A percentile compares a stretch with the other conserved stretches of the same genome.
These are phyloP conservation scores for Picathartes gymnocephalus DNA, from an alignment of 2,113 vertebrate genomes.

Conservation along the genomic window DNA sequence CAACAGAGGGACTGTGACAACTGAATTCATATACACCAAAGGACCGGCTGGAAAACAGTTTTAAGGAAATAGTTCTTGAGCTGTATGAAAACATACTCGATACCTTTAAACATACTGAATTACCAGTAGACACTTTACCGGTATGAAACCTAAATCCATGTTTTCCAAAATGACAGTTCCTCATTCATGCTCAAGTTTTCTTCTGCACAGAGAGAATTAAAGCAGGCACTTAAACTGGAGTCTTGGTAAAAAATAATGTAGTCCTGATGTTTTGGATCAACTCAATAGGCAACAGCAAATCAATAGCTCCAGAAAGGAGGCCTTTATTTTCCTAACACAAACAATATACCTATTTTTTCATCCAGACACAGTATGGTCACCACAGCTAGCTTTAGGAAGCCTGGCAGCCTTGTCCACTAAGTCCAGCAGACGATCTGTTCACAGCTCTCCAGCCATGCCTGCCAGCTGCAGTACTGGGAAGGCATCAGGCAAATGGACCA, in stretches of 20 bases:
- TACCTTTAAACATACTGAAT: background rate
- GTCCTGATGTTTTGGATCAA: background rate
- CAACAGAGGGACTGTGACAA: background rate
- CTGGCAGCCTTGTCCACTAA: background rate
- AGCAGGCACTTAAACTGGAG: background rate
- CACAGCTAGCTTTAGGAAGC: background rate
- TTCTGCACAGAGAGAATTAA: background rate
- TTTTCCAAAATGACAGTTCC: background rate
- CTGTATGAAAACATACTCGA: background rate
- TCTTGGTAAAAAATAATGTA: background rate
- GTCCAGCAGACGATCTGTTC: background rate
- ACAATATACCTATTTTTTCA: background rate
- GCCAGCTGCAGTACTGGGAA: background rate
- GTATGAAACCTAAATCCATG: background rate
- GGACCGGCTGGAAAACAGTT: background rate
- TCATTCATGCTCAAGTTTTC: background rate
- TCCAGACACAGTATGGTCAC: background rate
- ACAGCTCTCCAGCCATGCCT: background rate
- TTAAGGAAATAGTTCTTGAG: background rate
- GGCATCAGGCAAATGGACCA: background rate
- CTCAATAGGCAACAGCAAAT: background rate
- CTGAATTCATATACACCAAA: background rate
- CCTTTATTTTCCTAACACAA: background rate
- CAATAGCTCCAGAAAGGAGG: background rate
- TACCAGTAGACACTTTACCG: background rate